Evolutionary conservation across 2,797 vertebrate species (phyloP).

Genomic region (Ammospiza maritima): DNA sequence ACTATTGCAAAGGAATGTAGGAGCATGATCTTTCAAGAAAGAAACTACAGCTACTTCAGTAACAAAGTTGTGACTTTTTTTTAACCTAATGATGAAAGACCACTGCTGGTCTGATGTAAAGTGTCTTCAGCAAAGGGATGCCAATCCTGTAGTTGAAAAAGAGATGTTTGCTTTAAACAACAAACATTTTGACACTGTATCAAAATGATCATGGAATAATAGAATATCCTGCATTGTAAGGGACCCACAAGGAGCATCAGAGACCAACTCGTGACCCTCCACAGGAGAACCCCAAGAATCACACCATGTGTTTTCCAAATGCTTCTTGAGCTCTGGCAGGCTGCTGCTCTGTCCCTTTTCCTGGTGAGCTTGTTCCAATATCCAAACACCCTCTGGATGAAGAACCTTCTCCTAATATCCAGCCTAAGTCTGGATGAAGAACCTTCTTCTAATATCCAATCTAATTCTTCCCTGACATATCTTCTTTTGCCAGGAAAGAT

Average conservation of each 20-base stretch:
- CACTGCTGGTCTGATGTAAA: not conserved
- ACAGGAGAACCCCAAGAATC: not conserved
- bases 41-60: not conserved
- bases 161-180: not conserved
- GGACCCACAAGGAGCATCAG: not conserved
- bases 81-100: not conserved
- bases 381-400: not conserved
- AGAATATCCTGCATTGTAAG: not conserved
- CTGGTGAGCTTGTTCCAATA: not conserved
- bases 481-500: not conserved
- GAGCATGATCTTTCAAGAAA: not conserved
- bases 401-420: not conserved
- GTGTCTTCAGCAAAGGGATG: not conserved
- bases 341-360: not conserved
- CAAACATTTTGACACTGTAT: not conserved
- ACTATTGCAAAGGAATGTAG: not conserved
- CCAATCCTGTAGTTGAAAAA: not conserved
- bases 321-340: not conserved
- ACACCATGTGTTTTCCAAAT: not conserved
- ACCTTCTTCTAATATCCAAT: not conserved
- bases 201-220: not conserved
- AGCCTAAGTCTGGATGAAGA: not conserved
- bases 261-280: fast-evolving
- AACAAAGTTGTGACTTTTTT: not conserved
- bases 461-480: not conserved